Evolutionary conservation across 2,797 vertebrate genomes (phyloP).

Genomic region (Thunnus albacares): DNA sequence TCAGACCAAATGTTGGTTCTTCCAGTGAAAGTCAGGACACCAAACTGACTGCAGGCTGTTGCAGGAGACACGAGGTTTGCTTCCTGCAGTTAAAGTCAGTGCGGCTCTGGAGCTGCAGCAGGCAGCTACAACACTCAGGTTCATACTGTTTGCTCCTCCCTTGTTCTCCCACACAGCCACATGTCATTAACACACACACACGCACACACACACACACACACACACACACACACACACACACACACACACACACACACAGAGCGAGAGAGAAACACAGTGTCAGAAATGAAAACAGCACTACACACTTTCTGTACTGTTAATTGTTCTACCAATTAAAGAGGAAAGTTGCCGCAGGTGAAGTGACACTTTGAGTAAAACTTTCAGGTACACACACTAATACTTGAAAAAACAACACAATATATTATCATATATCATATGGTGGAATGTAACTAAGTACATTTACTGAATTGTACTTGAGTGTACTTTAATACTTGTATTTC

Average conservation of each 20-base stretch:
- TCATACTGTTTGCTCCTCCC: conserved; percentile 88
- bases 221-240: conserved; percentile 11
- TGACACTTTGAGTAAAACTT: no score
- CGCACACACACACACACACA: conserved; percentile 25
- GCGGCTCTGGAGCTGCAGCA: conserved; percentile 78
- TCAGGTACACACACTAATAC: no score
- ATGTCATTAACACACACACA: conserved; percentile 66
- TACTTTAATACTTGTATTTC: no score
- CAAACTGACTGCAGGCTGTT: conserved; percentile 7
- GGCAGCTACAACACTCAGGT: conserved; percentile 83
- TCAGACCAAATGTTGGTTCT: conserved; percentile 28
- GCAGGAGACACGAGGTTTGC: conserved; percentile 42
- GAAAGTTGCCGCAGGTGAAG: no score
- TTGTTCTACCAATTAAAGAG: not conserved
- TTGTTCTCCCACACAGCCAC: conserved; percentile 78
- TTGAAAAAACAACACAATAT: no score
- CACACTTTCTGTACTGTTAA: not conserved
- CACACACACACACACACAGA: not conserved
- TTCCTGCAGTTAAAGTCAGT: conserved; percentile 52
- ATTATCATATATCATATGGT: not conserved
- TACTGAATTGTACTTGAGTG: not conserved
- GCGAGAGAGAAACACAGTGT: no score
- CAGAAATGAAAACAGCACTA: not conserved
- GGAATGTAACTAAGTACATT: not conserved
- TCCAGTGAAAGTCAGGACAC: conserved; percentile 18